Conservation (phyloP, 2,797 vertebrate species). For the Diplodus puntazzo region DNA sequence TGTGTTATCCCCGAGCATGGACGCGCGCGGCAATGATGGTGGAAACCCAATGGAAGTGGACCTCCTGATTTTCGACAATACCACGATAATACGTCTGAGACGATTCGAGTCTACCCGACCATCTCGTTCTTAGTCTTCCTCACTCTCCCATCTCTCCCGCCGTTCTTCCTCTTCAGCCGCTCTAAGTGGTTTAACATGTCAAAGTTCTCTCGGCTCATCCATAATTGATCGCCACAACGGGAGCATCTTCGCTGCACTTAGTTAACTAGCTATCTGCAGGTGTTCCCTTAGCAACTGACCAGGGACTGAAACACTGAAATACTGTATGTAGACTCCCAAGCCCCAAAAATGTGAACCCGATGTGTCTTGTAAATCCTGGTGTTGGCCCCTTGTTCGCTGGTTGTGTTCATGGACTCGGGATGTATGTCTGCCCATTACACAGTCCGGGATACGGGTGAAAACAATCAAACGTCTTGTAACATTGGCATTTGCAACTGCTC, state of each 20-base stretch:
- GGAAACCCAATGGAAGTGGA: constrained; percentile 42
- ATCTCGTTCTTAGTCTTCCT: constrained; percentile 49
- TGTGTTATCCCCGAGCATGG: constrained; percentile 31
- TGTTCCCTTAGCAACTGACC: constrained; percentile 84
- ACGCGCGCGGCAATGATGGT: background rate
- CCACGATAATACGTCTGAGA: constrained; percentile 56
- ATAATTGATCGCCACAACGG: constrained; percentile 85
- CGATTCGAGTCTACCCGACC: constrained; percentile 31
- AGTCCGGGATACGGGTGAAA: constrained; percentile 56
- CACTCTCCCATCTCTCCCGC: constrained; percentile 64
- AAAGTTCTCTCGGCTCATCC: constrained; percentile 85
- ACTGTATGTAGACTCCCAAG: constrained; percentile 53
- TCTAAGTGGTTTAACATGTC: constrained; percentile 90
- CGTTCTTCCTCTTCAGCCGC: constrained; percentile 72
- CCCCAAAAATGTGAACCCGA: constrained; percentile 72
- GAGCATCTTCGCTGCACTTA: constrained; percentile 84
- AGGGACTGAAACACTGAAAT: constrained; percentile 65
- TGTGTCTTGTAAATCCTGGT: constrained; percentile 73
- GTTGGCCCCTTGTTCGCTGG: constrained; percentile 72
- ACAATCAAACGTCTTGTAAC: constrained; percentile 67
- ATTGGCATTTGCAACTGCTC: constrained; percentile 38
- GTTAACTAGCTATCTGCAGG: constrained; percentile 86
- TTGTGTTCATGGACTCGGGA: constrained; percentile 59
- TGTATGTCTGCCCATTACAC: constrained; percentile 62
- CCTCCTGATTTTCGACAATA: constrained; percentile 55